Percentiles rank a stretch among this genome's conserved stretches.
Conservation (phyloP, 2,113 vertebrate species). For the Anarhynchus alexandrinus region DNA sequence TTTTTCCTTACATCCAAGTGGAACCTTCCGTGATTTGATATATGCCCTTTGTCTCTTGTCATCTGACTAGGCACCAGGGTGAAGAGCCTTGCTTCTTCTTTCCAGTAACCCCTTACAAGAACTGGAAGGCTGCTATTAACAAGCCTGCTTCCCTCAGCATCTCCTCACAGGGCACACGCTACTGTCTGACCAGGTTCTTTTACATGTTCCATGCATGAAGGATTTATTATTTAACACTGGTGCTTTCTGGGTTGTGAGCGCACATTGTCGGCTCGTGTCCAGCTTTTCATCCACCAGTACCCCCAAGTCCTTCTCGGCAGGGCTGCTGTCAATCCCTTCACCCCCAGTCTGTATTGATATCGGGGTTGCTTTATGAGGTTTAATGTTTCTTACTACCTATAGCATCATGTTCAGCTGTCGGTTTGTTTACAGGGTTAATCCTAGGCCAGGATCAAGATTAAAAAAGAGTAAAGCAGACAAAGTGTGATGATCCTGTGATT, state of each 20-base stretch:
- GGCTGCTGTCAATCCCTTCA: not conserved
- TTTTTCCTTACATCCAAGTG: not conserved
- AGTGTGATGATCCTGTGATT: not conserved
- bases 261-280: not conserved
- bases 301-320: not conserved
- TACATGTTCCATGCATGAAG: not conserved
- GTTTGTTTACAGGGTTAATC: not conserved
- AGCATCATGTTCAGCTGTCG: not conserved
- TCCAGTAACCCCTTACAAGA: not conserved
- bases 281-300: not conserved
- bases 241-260: not conserved
- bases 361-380: not conserved
- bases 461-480: not conserved
- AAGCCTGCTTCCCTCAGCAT: not conserved
- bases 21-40: not conserved
- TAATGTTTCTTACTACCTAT: not conserved
- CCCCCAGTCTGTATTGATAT: not conserved
- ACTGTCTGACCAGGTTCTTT: not conserved
- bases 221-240: not conserved
- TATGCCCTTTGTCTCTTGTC: not conserved
- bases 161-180: not conserved
- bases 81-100: not conserved
- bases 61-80: not conserved
- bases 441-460: not conserved
- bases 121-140: not conserved